Evolutionary conservation across 2,113 vertebrate species (phyloP).

Genomic region (Gallinago paraguaiae): DNA sequence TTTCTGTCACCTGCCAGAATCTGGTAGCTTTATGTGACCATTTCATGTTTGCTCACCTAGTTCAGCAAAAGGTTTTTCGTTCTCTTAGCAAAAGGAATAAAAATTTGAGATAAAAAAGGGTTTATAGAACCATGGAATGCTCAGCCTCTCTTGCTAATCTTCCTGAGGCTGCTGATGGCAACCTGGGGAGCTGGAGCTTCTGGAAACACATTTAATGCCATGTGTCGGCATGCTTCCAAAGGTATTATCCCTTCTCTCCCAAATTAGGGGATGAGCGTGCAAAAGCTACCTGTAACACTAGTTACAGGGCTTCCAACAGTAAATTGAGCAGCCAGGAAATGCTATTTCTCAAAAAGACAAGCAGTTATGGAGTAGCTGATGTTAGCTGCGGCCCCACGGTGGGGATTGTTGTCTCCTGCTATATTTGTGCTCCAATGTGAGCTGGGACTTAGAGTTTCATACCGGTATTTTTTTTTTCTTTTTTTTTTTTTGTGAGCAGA

Average conservation of each 20-base stretch:
- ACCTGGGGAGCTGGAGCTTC: background rate
- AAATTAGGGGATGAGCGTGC: fast-evolving
- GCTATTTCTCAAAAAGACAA: background rate
- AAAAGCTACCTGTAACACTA: background rate
- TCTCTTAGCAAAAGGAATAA: background rate
- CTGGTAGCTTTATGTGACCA: background rate
- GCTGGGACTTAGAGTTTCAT: background rate
- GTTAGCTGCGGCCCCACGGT: background rate
- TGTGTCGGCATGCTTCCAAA: background rate
- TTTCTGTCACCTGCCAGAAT: background rate
- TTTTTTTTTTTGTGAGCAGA: background rate
- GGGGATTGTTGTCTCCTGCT: background rate
- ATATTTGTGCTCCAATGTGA: background rate
- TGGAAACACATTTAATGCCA: fast-evolving
- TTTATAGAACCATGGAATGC: background rate
- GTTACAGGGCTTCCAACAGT: background rate
- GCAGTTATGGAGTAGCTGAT: background rate
- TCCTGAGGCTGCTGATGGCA: background rate
- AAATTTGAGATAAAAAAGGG: background rate
- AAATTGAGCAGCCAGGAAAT: background rate
- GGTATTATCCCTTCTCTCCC: no score
- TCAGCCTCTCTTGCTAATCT: background rate
- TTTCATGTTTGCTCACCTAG: background rate
- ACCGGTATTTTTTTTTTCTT: no score
- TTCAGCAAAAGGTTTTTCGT: background rate